Base-by-base conservation (phyloP, 2,888 invertebrate genomes). In the Thecophora atra region DNA sequence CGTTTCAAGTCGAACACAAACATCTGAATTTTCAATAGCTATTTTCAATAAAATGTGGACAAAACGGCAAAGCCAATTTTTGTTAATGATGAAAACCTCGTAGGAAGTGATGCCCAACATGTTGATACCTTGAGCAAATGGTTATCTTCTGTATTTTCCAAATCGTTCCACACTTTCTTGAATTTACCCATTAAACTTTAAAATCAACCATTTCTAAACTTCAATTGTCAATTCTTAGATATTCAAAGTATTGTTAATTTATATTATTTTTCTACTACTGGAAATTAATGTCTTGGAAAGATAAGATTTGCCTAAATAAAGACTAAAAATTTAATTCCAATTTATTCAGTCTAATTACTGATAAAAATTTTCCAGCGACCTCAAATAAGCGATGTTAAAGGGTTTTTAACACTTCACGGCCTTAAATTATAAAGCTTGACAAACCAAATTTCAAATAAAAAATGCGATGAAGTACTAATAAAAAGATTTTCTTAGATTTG, bases 41-140 rank as follows among this genome's bases (percentile, higher is more conserved):
- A 11, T 44, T 13, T 44, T 44, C 7, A 44, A n/a, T n/a, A 11
- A 52, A 52, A 52, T 5, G 52, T n/a, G 52, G 52, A 17, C 52
- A 52, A 52, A 52, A 52, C n/a, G 52, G 52, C n/a, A n/a, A 52
- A 52, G 8, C 15, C 52, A 8, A 17, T 52, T 52, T 8, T 52
- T 52, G 8, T 52, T n/a, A 52, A 52, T 17, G 11, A 52, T 52
- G 52, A 52, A 13, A 52, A 52, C n/a, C 5, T 52, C 52, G n/a
- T 52, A 5, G 52, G n/a, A 52, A 52, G 52, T 52, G 52, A 52
- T 52, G n/a, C 52, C n/a, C 52, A 52, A 52, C 52, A 52, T 52
- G 11, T 52, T 7, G 52, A 52, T 52, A 52, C n/a, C 52, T 17
- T 5, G 15, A 52, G 52, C 8, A 52, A n/a, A 52, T 44, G n/a